These are phyloP conservation scores for Microchirus variegatus DNA, from an alignment of 2,797 vertebrate genomes.

Conservation along the genomic window DNA sequence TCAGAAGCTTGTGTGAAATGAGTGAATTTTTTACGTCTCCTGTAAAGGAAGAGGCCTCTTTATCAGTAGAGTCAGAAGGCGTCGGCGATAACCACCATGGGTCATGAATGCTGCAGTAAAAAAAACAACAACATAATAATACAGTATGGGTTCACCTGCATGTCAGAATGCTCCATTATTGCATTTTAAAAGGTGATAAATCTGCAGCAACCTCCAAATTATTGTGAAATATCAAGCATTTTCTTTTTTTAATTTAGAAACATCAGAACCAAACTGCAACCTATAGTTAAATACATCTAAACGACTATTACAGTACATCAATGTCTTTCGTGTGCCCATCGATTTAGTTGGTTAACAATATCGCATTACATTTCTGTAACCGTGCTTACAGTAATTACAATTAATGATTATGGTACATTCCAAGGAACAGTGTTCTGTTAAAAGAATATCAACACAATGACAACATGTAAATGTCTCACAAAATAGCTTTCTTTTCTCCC, in stretches of 20 bases:
- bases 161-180: too few species aligned
- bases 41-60: slow-evolving; percentile 31
- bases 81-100: slow-evolving; percentile 28
- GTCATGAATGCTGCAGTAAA: background rate
- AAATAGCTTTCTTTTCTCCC: background rate
- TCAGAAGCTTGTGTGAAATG: slow-evolving; percentile 10
- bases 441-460: slow-evolving; percentile 31
- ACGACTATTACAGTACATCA: slow-evolving; percentile 34
- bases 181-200: background rate
- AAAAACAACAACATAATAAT: background rate
- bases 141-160: too few species aligned
- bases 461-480: slow-evolving; percentile 2
- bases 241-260: slow-evolving; percentile 58
- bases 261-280: slow-evolving; percentile 49
- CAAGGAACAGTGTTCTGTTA: slow-evolving; percentile 12
- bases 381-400: slow-evolving; percentile 44
- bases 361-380: slow-evolving; percentile 9
- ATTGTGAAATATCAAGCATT: slow-evolving; percentile 33
- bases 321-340: slow-evolving; percentile 1
- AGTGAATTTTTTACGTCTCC: slow-evolving; percentile 12
- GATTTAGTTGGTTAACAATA: slow-evolving; percentile 28
- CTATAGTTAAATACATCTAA: slow-evolving; percentile 33
- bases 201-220: background rate
- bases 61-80: slow-evolving; percentile 58
- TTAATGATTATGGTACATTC: slow-evolving; percentile 25